phyloP scores from a whole-genome alignment of 30 jellyfish, hydroid and myxozoan genomes.

The Nemopilema nomurai region DNA sequence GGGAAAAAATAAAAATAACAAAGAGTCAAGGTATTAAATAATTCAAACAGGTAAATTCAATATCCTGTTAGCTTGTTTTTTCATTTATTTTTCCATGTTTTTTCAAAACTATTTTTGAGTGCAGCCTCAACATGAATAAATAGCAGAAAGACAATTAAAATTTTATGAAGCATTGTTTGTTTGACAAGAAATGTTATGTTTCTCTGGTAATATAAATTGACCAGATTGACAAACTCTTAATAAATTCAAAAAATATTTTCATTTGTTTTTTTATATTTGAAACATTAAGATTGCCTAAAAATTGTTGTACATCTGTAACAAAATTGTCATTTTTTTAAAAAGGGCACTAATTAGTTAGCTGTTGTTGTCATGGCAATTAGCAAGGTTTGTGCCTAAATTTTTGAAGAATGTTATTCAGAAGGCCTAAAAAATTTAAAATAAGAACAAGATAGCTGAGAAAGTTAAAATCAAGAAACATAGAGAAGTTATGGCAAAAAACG shows the following conservation, averaged over 20 bases:
- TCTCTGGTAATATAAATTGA: conserved; percentile 11
- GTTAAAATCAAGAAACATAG: conserved; percentile 5
- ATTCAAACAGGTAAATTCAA: not conserved
- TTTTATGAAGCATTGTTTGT: conserved; percentile 5
- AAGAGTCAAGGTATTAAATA: not conserved
- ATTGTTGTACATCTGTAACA: conserved; percentile 11
- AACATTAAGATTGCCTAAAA: conserved; percentile 2
- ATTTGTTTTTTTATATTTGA: not conserved
- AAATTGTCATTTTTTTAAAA: conserved; percentile 1
- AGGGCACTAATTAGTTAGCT: conserved; percentile 2
- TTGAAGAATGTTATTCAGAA: conserved; percentile 1
- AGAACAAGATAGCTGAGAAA: conserved; percentile 1
- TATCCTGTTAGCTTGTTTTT: conserved; percentile 1
- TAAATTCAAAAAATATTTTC: not conserved
- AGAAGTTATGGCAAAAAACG: conserved; percentile 13
- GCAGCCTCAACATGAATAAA: not conserved
- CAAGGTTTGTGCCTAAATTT: not conserved
- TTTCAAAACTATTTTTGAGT: not conserved
- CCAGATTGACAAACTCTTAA: not conserved
- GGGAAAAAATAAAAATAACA: not conserved
- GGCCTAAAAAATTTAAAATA: not conserved
- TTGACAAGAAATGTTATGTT: conserved; percentile 2
- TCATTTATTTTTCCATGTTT: conserved; percentile 1
- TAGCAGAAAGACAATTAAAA: not conserved
- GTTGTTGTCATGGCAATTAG: conserved; percentile 19